These are phyloP conservation scores for Cepaea nemoralis DNA, from an alignment of 1,140 invertebrate species.

Conservation along the genomic window DNA sequence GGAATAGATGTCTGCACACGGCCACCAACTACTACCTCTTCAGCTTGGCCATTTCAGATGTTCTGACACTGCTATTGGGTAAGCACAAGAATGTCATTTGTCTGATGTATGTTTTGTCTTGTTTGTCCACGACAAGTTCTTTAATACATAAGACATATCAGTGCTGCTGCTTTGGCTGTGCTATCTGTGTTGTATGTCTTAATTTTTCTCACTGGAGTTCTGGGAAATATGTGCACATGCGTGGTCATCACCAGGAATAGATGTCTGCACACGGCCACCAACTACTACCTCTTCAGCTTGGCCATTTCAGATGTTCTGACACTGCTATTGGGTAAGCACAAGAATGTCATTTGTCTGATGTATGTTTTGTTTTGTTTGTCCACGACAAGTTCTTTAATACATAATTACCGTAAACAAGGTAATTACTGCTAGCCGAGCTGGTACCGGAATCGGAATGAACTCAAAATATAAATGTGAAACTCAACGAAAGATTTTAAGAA, in stretches of 20 bases:
- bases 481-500: no score
- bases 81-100: constrained; percentile 69
- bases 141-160: no score
- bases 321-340: no score
- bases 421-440: no score
- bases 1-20: constrained; percentile 88
- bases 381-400: no score
- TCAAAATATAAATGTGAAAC: no score
- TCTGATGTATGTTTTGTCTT: no score
- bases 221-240: constrained; percentile 94
- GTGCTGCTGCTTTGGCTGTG: constrained; percentile 48
- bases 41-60: constrained; percentile 91
- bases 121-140: no score
- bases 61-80: constrained; percentile 81
- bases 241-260: constrained; percentile 91
- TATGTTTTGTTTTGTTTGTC: no score
- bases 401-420: no score
- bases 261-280: constrained; percentile 83
- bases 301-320: constrained; percentile 84
- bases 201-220: constrained; percentile 87
- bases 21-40: constrained; percentile 91
- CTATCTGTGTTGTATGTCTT: constrained; percentile 81
- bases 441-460: no score
- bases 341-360: no score
- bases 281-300: constrained; percentile 92